Conservation (phyloP, 2,113 vertebrate species). For the Elgaria multicarinata region DNA sequence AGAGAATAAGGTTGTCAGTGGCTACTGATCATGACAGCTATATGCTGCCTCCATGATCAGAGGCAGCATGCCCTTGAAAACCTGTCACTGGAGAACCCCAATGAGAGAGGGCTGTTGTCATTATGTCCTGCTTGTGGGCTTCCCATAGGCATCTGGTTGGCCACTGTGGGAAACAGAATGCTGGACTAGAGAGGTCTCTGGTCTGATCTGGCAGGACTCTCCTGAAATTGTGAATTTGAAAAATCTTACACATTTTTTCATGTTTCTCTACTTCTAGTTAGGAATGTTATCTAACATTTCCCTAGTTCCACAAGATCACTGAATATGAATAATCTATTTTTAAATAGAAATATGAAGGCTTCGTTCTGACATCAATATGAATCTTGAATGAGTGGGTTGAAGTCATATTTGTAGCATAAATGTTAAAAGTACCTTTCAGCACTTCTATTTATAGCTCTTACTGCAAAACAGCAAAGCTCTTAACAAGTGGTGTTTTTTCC, state of each 20-base stretch:
- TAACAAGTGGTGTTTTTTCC: background rate
- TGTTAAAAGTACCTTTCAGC: background rate
- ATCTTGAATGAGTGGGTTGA: background rate
- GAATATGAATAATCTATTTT: background rate
- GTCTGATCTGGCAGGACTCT: background rate
- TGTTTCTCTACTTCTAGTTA: background rate
- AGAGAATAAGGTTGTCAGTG: background rate
- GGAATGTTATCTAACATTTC: background rate
- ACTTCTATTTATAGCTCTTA: constrained; percentile 12
- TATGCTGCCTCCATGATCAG: background rate
- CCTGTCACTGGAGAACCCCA: no score
- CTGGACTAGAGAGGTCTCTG: background rate
- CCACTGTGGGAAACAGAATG: background rate
- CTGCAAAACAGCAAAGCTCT: background rate
- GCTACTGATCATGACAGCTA: background rate
- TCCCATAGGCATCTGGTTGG: background rate
- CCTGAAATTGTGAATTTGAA: background rate
- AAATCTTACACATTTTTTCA: background rate
- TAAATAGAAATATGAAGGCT: background rate
- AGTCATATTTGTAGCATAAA: background rate
- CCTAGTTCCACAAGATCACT: background rate
- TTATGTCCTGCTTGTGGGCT: background rate
- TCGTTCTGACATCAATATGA: background rate
- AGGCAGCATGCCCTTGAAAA: background rate
- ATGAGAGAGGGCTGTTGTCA: background rate